phyloP scores from a whole-genome alignment of 2,797 vertebrate genomes.

The Morelia viridis region DNA sequence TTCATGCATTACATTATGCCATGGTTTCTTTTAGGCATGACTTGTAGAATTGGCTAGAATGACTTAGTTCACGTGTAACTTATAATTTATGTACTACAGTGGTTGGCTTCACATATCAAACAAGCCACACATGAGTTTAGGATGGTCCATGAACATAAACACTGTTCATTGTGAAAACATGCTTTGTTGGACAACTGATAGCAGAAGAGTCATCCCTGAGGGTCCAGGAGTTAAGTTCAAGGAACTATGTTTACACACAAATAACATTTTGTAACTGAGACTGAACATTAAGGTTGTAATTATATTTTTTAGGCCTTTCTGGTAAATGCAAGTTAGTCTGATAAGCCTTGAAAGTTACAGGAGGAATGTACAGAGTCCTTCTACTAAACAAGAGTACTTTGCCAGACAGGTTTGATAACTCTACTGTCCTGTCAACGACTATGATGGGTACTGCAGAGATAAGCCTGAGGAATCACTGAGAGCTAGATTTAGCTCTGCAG shows the following conservation, averaged over 20 bases:
- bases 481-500: neutral
- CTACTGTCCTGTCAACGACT: neutral
- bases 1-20: neutral
- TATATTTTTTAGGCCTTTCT: neutral
- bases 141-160: neutral
- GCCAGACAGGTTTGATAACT: neutral
- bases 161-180: neutral
- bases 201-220: neutral
- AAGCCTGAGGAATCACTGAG: neutral
- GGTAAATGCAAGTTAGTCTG: neutral
- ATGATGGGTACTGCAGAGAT: neutral
- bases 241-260: neutral
- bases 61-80: neutral
- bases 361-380: neutral
- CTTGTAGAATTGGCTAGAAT: neutral
- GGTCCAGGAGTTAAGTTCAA: neutral
- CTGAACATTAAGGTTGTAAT: neutral
- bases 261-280: neutral
- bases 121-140: neutral
- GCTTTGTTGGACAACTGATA: neutral
- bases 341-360: neutral
- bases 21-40: neutral
- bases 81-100: neutral
- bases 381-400: neutral
- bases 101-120: neutral